A percentile compares a stretch with the other conserved stretches of the same genome.
Conservation (phyloP, 53 echinoderm and acorn worm species). For the Zoroaster sp. region DNA sequence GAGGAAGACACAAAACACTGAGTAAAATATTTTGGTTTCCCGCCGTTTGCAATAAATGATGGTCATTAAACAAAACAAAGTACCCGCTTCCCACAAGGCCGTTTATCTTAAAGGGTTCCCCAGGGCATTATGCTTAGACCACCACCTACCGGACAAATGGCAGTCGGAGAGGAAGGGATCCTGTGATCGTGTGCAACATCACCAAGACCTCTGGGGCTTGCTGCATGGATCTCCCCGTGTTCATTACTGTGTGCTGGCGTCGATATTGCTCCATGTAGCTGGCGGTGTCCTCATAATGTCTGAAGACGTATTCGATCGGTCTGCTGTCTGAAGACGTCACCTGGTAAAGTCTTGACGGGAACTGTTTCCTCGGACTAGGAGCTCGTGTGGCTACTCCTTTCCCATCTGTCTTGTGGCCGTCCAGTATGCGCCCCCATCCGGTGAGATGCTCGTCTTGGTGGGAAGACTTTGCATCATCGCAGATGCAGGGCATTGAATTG, state of each 20-base stretch:
- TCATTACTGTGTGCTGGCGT: slow-evolving; percentile 20
- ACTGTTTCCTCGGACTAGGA: not conserved
- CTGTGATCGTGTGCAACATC: not conserved
- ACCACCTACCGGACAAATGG: slow-evolving; percentile 21
- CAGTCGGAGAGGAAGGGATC: not conserved
- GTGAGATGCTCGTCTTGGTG: not conserved
- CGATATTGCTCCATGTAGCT: slow-evolving; percentile 54
- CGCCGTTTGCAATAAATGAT: too few relatives aligned
- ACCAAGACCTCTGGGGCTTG: not conserved
- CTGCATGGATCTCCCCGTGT: not conserved
- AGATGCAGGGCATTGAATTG: slow-evolving; percentile 8
- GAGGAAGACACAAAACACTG: too few relatives aligned
- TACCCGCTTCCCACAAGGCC: not conserved
- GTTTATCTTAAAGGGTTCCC: not conserved
- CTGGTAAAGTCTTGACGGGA: slow-evolving; percentile 6
- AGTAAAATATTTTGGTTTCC: not conserved
- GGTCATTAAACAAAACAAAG: not conserved
- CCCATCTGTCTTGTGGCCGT: not conserved
- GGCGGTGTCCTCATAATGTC: not conserved
- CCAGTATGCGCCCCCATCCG: not conserved
- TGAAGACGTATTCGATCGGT: slow-evolving; percentile 8
- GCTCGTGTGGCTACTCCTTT: not conserved
- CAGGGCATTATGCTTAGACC: not conserved
- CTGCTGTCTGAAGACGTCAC: slow-evolving; percentile 1
- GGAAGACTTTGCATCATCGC: not conserved